These are phyloP conservation scores for Papilio gigon DNA, from an alignment of 2,888 invertebrate genomes.

Conservation along the genomic window DNA sequence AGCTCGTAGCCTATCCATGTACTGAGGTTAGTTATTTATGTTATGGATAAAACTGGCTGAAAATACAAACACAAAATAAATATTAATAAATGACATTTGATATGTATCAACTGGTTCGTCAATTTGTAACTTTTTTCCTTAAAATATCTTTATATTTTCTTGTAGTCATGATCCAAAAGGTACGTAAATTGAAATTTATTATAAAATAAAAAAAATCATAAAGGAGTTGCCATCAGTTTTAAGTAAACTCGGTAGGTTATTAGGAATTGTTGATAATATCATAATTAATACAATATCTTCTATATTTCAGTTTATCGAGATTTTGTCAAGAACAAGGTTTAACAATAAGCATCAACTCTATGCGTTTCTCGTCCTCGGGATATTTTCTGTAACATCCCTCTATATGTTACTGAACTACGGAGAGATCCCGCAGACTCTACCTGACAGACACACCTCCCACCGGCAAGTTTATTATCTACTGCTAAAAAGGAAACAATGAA, in stretches of 20 bases:
- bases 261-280: too few species aligned
- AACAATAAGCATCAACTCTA: conserved; percentile 36
- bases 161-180: conserved; percentile 6
- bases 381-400: conserved; percentile 23
- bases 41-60: background rate
- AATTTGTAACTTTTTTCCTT: background rate
- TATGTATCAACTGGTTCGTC: background rate
- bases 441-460: conserved; percentile 18
- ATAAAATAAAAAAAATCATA: too few species aligned
- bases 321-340: conserved; percentile 12
- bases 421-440: conserved; percentile 9
- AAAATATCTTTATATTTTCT: conserved; percentile 2
- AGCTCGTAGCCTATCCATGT: too few species aligned
- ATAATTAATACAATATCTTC: too few species aligned
- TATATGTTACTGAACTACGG: conserved; percentile 10
- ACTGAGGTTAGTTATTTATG: too few species aligned
- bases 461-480: conserved; percentile 25
- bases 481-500: background rate
- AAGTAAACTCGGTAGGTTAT: too few species aligned
- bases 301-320: conserved; percentile 30
- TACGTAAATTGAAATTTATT: too few species aligned
- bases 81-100: background rate
- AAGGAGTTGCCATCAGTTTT: background rate
- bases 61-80: background rate
- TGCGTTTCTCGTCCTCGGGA: conserved; percentile 22